Conservation (phyloP, 2,797 vertebrate species). For the Otus scops region DNA sequence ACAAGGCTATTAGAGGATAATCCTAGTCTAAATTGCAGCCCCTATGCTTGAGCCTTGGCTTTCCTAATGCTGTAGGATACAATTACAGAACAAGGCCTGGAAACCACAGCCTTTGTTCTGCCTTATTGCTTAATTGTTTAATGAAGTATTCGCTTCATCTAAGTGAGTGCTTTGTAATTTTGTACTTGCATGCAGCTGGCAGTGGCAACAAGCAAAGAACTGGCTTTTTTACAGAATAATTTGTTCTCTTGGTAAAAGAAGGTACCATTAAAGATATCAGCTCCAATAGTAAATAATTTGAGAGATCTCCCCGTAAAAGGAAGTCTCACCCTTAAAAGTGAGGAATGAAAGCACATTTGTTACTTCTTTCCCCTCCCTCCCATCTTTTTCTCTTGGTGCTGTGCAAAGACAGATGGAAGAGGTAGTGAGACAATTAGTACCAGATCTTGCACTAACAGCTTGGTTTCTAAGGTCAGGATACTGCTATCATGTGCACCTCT, state of each 20-base stretch:
- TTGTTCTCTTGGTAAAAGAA: constrained; percentile 38
- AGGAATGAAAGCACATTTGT: neutral
- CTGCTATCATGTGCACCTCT: neutral
- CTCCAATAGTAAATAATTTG: neutral
- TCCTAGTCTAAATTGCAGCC: constrained; percentile 25
- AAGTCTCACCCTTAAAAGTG: neutral
- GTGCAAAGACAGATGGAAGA: neutral
- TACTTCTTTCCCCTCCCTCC: neutral
- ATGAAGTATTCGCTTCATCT: constrained; percentile 66
- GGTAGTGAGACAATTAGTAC: neutral
- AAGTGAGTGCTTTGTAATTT: constrained; percentile 63
- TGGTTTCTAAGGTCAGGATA: neutral
- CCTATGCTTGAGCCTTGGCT: neutral
- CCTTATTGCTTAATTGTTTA: constrained; percentile 70
- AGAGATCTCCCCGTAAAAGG: neutral
- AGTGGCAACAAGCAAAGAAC: neutral
- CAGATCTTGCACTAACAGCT: neutral
- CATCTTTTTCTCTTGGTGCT: neutral
- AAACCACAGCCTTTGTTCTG: constrained; percentile 65
- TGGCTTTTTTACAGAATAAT: constrained; percentile 47
- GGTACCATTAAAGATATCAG: constrained; percentile 5
- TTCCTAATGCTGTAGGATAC: constrained; percentile 44
- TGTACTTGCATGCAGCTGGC: constrained; percentile 34
- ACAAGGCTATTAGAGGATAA: constrained; percentile 49
- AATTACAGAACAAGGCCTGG: constrained; percentile 47